Base-by-base conservation (phyloP, 2,888 invertebrate species). In the Seira musarum region DNA sequence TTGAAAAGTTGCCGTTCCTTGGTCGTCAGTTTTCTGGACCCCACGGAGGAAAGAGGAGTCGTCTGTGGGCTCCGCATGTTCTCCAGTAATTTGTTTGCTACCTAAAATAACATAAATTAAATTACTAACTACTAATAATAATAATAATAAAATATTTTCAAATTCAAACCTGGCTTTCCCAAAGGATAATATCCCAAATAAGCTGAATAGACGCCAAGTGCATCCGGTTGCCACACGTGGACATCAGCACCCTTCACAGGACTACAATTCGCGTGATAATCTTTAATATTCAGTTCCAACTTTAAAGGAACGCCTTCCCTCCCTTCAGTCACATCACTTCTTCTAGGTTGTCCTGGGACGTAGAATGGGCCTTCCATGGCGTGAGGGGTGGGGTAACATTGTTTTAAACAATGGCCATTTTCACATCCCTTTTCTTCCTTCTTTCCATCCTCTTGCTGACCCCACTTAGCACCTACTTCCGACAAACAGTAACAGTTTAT, bases 341-440 rank as follows among this genome's bases (percentile, higher is more conserved):
- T 65, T 8, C 80, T 19, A 0, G 81, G 80, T 61, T 82, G 80
- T 8, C 25, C 30, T 1, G 69, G 76, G 6, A 82, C 49, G 30
- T 74, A 83, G 57, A 83, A 83, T 19, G 83, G 83, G 0, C 83
- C 83, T 68, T 83, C 83, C 63, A 74, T 75, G 2, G 83, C 80
- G 65, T 77, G 73, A n/a, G 83, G 83, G 21, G 80, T 80, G 40
- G 71, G 72, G 24, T 75, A 57, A 21, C 76, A 81, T 10, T 57
- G 65, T 10, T 40, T 65, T 30, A 70, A 65, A n/a, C 81, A 81
- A 22, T 78, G 67, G 17, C 74, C 77, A 70, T 63, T 64, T 57
- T 61, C 68, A 35, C 72, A 76, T 3, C 30, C 69, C 30, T 68
- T 64, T 8, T 24, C 65, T 24, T 64, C 49, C 17, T 17, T n/a